Percentiles rank a stretch among this genome's conserved stretches.
These are phyloP conservation scores for Pygoscelis antarcticus DNA, from an alignment of 2,113 vertebrate species.

Conservation along the genomic window DNA sequence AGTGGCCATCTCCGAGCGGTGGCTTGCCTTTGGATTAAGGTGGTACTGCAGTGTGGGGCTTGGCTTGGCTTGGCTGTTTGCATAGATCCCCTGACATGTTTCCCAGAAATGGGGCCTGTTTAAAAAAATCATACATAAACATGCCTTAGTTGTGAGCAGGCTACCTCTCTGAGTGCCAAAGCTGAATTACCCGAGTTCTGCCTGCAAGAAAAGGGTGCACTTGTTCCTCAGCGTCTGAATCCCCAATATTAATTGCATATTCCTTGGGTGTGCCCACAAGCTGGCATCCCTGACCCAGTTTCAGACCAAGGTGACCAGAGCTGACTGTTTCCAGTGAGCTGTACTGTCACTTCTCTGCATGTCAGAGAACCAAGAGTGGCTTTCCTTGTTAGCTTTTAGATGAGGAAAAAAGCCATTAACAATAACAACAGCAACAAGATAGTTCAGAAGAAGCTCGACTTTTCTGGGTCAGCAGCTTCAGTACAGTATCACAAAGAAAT, in stretches of 20 bases:
- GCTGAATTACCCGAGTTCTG: not conserved
- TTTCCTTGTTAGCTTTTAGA: conserved; percentile 35
- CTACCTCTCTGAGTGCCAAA: not conserved
- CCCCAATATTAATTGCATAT: not conserved
- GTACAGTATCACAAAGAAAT: not conserved
- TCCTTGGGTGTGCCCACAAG: not conserved
- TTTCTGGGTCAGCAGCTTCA: not conserved
- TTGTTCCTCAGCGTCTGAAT: not conserved
- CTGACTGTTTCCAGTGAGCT: conserved; percentile 14
- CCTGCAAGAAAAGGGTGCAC: not conserved
- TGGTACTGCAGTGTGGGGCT: not conserved
- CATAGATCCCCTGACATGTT: not conserved
- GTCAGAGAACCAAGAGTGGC: conserved; percentile 1
- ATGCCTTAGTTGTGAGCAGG: not conserved
- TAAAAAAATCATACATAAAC: not conserved
- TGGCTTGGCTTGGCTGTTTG: not conserved
- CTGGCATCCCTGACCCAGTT: conserved; percentile 41
- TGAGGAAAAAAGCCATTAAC: not conserved
- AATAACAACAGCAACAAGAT: not conserved
- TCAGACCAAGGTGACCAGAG: conserved; percentile 43
- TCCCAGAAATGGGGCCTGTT: not conserved
- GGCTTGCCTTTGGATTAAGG: not conserved
- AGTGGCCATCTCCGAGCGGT: accelerated
- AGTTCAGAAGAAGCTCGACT: not conserved
- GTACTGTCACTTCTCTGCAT: conserved; percentile 31